These are phyloP conservation scores for Pseudopipra pipra DNA, from an alignment of 2,113 vertebrate species.

Conservation along the genomic window DNA sequence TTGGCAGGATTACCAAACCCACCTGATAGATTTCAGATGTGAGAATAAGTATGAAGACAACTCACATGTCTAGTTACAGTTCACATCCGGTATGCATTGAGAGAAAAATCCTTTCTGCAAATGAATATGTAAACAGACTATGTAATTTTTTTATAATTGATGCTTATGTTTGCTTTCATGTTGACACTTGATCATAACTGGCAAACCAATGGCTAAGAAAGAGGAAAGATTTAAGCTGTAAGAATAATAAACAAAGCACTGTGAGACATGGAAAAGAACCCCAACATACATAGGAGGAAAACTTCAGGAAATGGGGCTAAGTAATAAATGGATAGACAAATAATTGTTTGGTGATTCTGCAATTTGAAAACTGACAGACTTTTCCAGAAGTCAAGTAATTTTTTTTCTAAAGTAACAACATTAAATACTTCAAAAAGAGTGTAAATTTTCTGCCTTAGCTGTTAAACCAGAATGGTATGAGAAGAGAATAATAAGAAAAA, in stretches of 20 bases:
- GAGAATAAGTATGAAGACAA: slow-evolving; percentile 6
- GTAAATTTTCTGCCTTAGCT: neutral
- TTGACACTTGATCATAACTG: slow-evolving; percentile 14
- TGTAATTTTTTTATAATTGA: slow-evolving; percentile 30
- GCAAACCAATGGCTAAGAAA: neutral
- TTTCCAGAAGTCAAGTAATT: neutral
- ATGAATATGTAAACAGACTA: neutral
- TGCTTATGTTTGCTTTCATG: slow-evolving; percentile 9
- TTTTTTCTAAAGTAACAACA: neutral
- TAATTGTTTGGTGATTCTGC: neutral
- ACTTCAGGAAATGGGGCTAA: neutral
- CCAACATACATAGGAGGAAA: neutral
- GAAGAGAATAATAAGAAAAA: neutral
- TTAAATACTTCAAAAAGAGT: neutral
- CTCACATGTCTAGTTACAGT: neutral
- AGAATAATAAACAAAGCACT: slow-evolving; percentile 15
- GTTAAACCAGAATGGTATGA: neutral
- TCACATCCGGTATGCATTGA: neutral
- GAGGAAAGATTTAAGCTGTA: slow-evolving; percentile 3
- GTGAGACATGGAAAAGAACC: neutral
- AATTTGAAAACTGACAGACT: neutral
- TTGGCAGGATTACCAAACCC: slow-evolving; percentile 19
- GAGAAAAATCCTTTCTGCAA: slow-evolving; percentile 7
- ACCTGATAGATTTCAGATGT: neutral
- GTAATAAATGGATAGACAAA: neutral